phyloP scores from a whole-genome alignment of 2,888 invertebrate genomes.

The Diachrysia chrysitis region DNA sequence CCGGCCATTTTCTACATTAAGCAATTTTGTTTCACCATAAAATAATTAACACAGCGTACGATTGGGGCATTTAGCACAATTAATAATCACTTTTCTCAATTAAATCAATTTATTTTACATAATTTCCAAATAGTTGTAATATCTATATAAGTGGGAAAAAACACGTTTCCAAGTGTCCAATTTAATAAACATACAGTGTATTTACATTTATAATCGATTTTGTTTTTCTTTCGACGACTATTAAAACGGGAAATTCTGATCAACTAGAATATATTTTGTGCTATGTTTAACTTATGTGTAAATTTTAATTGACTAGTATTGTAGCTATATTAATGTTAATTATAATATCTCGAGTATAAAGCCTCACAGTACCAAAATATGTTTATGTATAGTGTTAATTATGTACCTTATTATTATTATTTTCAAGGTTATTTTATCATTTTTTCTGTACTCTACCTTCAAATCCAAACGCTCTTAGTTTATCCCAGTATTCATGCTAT shows the following conservation, averaged over 20 bases:
- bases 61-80: constrained; percentile 58
- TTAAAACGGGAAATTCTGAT: constrained; percentile 41
- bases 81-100: constrained; percentile 61
- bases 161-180: constrained; percentile 52
- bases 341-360: neutral
- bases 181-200: constrained; percentile 42
- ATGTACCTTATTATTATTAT: too few relatives aligned
- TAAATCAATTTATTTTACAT: constrained; percentile 60
- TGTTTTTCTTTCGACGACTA: constrained; percentile 21
- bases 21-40: constrained; percentile 60
- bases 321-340: neutral
- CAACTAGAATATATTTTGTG: constrained; percentile 19
- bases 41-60: constrained; percentile 55
- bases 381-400: too few relatives aligned
- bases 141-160: constrained; percentile 47
- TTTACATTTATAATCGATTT: constrained; percentile 26
- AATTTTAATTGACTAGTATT: neutral
- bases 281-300: constrained; percentile 23
- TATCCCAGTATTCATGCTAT: too few relatives aligned
- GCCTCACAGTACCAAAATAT: too few relatives aligned
- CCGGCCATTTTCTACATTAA: constrained; percentile 49
- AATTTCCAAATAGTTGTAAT: constrained; percentile 57
- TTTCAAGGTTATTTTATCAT: too few relatives aligned
- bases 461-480: too few relatives aligned
- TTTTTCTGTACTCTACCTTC: too few relatives aligned